These are phyloP conservation scores for Dioctria rufipes DNA, from an alignment of 2,888 invertebrate genomes.

Conservation along the genomic window DNA sequence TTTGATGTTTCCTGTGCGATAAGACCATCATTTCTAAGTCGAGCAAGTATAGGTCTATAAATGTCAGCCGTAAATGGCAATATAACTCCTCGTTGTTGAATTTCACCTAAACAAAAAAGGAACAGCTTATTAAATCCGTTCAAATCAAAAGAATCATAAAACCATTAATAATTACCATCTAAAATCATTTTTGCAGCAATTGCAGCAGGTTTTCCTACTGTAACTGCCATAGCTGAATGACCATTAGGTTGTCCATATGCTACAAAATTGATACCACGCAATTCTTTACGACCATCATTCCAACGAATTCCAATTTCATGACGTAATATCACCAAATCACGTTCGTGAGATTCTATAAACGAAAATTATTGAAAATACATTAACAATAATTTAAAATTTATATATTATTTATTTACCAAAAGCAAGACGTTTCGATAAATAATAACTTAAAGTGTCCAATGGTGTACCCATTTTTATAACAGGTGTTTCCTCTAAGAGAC, in stretches of 20 bases:
- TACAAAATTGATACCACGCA: slow-evolving; percentile 88
- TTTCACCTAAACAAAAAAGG: slow-evolving; percentile 77
- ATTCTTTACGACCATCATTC: slow-evolving; percentile 89
- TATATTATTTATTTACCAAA: slow-evolving; percentile 74
- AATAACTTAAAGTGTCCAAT: slow-evolving; percentile 93
- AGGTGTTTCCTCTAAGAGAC: slow-evolving; percentile 86
- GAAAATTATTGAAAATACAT: too few species aligned
- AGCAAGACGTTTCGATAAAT: slow-evolving; percentile 85
- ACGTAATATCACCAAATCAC: slow-evolving; percentile 94
- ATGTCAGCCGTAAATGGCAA: slow-evolving; percentile 93
- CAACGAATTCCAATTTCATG: slow-evolving; percentile 95
- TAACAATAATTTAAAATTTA: background rate
- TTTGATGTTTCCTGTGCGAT: slow-evolving; percentile 78
- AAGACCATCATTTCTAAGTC: slow-evolving; percentile 90
- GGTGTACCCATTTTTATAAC: slow-evolving; percentile 90
- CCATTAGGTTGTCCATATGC: slow-evolving; percentile 87
- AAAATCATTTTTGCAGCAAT: slow-evolving; percentile 98
- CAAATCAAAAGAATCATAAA: background rate
- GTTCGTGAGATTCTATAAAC: slow-evolving; percentile 80
- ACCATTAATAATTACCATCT: slow-evolving; percentile 74
- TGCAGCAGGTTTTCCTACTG: slow-evolving; percentile 93
- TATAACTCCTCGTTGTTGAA: slow-evolving; percentile 94
- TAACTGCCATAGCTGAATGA: slow-evolving; percentile 97
- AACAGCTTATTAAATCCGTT: slow-evolving; percentile 68
- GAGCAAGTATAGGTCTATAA: slow-evolving; percentile 91